Evolutionary conservation across 2,888 invertebrate species (phyloP).

Genomic region (Rhagonycha fulva): DNA sequence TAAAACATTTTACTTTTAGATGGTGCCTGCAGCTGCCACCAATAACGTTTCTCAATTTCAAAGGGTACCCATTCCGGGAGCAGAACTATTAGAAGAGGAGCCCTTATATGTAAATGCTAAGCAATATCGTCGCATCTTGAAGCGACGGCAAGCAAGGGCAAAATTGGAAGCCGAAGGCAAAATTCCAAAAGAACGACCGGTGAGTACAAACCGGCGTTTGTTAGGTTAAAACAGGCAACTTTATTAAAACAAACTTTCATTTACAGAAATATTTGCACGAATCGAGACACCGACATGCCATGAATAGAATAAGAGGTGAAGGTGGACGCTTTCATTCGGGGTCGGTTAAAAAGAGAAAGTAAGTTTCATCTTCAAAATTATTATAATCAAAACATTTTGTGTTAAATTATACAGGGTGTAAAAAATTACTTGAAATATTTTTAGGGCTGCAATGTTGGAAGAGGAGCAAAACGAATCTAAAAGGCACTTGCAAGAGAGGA

Average conservation of each 20-base stretch:
- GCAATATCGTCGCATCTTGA: slow-evolving; percentile 95
- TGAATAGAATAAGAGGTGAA: slow-evolving; percentile 96
- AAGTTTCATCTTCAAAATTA: background rate
- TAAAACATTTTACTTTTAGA: slow-evolving; percentile 50
- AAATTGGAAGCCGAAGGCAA: slow-evolving; percentile 93
- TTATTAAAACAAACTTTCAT: slow-evolving; percentile 13
- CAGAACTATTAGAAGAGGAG: slow-evolving; percentile 83
- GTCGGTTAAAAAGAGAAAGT: slow-evolving; percentile 52
- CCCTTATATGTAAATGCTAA: slow-evolving; percentile 98
- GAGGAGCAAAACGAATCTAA: slow-evolving; percentile 20
- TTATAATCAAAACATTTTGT: background rate
- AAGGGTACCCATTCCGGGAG: slow-evolving; percentile 64
- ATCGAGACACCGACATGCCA: slow-evolving; percentile 94
- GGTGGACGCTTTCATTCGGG: slow-evolving; percentile 93
- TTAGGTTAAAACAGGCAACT: too few relatives aligned
- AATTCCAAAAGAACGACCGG: slow-evolving; percentile 95
- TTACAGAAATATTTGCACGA: slow-evolving; percentile 97
- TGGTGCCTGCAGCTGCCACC: slow-evolving; percentile 61
- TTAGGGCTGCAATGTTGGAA: slow-evolving; percentile 15
- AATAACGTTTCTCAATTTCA: slow-evolving; percentile 59
- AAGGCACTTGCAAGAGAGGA: slow-evolving; percentile 40
- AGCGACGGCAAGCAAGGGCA: slow-evolving; percentile 91
- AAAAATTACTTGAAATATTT: background rate
- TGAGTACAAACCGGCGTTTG: slow-evolving; percentile 56
- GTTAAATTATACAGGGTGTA: too few relatives aligned